Conservation (phyloP, 1,140 invertebrate species). For the Procambarus clarkii region DNA sequence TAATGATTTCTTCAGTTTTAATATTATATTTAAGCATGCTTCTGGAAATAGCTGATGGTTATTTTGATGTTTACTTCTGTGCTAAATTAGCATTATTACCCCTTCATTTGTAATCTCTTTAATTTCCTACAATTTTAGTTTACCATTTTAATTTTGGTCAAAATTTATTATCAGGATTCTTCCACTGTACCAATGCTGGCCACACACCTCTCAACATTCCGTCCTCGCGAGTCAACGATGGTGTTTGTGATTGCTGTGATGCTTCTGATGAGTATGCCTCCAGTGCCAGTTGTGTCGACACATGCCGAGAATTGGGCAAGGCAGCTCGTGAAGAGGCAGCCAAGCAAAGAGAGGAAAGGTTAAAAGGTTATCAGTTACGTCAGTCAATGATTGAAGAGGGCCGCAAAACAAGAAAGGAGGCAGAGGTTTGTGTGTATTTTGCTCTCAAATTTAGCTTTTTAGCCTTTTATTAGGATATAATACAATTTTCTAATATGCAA, state of each 20-base stretch:
- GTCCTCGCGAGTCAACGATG: constrained; percentile 95
- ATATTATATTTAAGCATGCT: no score
- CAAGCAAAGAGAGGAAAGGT: constrained; percentile 83
- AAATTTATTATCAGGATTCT: constrained; percentile 51
- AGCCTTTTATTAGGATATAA: no score
- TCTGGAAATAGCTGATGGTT: no score
- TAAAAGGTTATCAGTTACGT: constrained; percentile 86
- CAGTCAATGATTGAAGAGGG: constrained; percentile 86
- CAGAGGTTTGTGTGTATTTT: constrained; percentile 77
- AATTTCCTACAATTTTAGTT: no score
- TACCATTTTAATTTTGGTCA: background rate
- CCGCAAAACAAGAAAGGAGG: constrained; percentile 83
- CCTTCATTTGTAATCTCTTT: no score
- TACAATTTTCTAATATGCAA: no score
- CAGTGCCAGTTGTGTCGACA: constrained; percentile 82
- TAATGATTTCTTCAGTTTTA: no score
- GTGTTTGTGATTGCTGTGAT: constrained; percentile 99
- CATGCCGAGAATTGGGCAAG: constrained; percentile 88
- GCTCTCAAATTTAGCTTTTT: no score
- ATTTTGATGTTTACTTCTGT: no score
- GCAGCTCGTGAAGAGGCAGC: constrained; percentile 86
- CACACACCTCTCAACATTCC: constrained; percentile 87
- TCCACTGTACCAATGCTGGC: constrained; percentile 95
- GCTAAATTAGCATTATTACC: no score
- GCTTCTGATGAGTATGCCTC: constrained; percentile 90